A percentile compares a stretch with the other conserved stretches of the same genome.
Conservation (phyloP, 2,113 vertebrate genomes). For the Eonycteris spelaea region DNA sequence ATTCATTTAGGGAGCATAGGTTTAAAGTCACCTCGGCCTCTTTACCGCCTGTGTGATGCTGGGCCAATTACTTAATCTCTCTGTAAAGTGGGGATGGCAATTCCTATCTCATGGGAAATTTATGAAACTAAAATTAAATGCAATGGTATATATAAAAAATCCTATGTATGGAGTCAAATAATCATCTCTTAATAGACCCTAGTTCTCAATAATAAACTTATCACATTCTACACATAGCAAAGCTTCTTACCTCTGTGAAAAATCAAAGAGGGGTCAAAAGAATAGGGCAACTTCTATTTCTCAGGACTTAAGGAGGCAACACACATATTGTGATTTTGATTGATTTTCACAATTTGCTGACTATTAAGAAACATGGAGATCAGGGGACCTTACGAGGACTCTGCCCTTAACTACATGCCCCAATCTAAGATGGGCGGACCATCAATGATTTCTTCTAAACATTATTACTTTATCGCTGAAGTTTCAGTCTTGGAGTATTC, state of each 20-base stretch:
- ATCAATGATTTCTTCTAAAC: background rate
- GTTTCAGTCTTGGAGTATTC: background rate
- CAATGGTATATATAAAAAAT: background rate
- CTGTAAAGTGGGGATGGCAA: background rate
- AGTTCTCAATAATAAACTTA: background rate
- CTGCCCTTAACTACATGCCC: background rate
- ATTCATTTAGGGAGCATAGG: background rate
- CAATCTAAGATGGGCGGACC: background rate
- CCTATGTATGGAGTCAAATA: background rate
- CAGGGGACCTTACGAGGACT: background rate
- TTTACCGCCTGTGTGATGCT: background rate
- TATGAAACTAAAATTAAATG: background rate
- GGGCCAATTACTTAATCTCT: background rate
- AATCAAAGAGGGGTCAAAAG: background rate
- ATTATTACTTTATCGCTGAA: background rate
- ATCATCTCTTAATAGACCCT: background rate
- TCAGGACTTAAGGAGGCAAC: background rate
- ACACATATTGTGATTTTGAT: background rate
- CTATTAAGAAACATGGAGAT: background rate
- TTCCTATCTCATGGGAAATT: background rate
- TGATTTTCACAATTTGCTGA: background rate
- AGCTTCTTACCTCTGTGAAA: background rate
- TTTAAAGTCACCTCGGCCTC: background rate
- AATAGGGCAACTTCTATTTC: background rate
- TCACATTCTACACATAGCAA: too few species aligned